Evolutionary conservation across 2,113 vertebrate genomes (phyloP).

Genomic region (Mustela nigripes): DNA sequence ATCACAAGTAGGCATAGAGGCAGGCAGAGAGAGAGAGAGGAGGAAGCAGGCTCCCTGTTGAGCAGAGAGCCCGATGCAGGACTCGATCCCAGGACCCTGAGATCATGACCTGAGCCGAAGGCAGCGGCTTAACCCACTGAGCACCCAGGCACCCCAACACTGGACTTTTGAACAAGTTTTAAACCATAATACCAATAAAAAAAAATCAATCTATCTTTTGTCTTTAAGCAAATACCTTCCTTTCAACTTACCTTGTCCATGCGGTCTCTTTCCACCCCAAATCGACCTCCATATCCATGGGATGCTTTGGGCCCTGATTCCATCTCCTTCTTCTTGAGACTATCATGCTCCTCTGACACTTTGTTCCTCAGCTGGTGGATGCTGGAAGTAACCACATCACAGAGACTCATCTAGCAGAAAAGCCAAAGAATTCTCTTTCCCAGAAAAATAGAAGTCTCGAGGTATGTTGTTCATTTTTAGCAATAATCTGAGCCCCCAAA

Average conservation of each 20-base stretch:
- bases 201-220: background rate
- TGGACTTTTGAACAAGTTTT: slow-evolving; percentile 24
- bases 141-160: background rate
- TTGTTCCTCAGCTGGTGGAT: slow-evolving; percentile 93
- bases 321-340: slow-evolving; percentile 94
- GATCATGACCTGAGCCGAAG: too few species aligned
- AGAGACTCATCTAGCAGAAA: background rate
- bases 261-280: slow-evolving; percentile 95
- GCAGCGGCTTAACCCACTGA: too few species aligned
- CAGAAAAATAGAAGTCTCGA: background rate
- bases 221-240: background rate
- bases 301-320: slow-evolving; percentile 93
- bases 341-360: slow-evolving; percentile 94
- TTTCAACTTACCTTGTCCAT: slow-evolving; percentile 94
- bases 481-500: background rate
- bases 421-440: background rate
- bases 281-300: slow-evolving; percentile 97
- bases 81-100: too few species aligned
- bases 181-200: background rate
- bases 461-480: background rate
- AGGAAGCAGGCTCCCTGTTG: too few species aligned
- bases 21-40: too few species aligned
- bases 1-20: too few species aligned
- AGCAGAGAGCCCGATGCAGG: too few species aligned
- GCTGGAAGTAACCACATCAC: slow-evolving; percentile 83